Evolutionary conservation across 2,113 vertebrate genomes (phyloP).

Genomic region (Bambusicola thoracicus): DNA sequence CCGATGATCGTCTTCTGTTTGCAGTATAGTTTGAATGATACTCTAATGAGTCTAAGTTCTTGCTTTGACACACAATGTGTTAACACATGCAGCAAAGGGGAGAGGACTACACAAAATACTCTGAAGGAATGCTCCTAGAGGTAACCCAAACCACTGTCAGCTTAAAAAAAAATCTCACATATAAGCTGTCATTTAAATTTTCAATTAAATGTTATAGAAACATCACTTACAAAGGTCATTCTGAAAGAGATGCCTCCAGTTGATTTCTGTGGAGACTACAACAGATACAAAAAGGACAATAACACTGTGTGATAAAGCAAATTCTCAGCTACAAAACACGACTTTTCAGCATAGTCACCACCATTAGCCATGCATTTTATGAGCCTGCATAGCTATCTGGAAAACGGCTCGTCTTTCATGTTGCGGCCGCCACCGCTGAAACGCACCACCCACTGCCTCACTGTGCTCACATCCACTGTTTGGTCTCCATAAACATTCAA

Average conservation of each 20-base stretch:
- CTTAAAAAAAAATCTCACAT: not conserved
- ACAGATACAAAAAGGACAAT: too few relatives aligned
- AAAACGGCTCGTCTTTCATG: not conserved
- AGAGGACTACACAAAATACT: not conserved
- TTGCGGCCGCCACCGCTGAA: not conserved
- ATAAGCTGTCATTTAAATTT: not conserved
- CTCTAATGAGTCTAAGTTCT: not conserved
- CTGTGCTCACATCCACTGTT: not conserved
- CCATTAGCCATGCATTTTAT: not conserved
- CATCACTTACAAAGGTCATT: not conserved
- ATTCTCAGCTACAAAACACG: not conserved
- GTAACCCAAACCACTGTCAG: not conserved
- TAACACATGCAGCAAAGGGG: not conserved
- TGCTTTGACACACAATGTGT: not conserved
- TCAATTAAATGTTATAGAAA: not conserved
- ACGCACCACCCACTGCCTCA: not conserved
- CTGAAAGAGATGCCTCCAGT: not conserved
- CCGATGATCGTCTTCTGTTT: not conserved
- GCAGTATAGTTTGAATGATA: not conserved
- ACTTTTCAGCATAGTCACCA: not conserved
- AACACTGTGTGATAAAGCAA: not conserved
- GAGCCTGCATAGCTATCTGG: too few relatives aligned
- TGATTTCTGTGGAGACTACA: not conserved
- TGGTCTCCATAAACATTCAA: not conserved
- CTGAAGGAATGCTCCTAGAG: not conserved